Percentiles rank a stretch among this genome's conserved stretches.
phyloP scores from a whole-genome alignment of 2,888 invertebrate species.

The Hirtodrosophila confusa region DNA sequence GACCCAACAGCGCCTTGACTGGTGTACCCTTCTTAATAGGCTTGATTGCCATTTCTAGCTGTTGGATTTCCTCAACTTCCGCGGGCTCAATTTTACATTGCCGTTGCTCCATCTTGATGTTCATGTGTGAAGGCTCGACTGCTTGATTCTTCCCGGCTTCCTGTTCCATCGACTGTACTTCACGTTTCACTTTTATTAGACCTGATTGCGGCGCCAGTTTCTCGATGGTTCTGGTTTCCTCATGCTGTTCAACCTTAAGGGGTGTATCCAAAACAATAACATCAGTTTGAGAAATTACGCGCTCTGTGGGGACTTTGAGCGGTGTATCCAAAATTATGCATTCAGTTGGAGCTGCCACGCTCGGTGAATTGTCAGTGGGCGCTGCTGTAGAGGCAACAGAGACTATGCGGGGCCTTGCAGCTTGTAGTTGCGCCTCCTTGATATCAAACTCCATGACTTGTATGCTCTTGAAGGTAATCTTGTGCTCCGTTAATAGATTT shows the following conservation, averaged over 20 bases:
- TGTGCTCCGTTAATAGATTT: conserved; percentile 78
- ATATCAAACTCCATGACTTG: conserved; percentile 74
- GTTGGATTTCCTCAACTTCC: background rate
- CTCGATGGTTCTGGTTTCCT: background rate
- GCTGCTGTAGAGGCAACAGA: conserved; percentile 13
- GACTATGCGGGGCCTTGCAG: conserved; percentile 73
- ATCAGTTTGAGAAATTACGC: conserved; percentile 7
- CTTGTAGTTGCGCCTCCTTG: conserved; percentile 63
- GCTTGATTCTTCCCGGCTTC: background rate
- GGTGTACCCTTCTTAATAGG: conserved; percentile 26
- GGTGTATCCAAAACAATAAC: conserved; percentile 21
- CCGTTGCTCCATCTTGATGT: background rate
- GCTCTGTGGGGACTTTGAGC: conserved; percentile 2
- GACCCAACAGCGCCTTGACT: conserved; percentile 9
- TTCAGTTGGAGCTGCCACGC: conserved; percentile 10
- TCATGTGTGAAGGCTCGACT: background rate
- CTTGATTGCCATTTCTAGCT: background rate
- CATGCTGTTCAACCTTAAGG: background rate
- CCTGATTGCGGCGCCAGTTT: background rate
- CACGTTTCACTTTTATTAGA: conserved; percentile 29
- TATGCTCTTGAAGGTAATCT: conserved; percentile 77
- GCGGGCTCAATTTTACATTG: conserved; percentile 12
- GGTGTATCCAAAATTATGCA: conserved; percentile 33
- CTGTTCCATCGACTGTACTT: background rate
- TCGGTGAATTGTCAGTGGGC: background rate